Base-by-base conservation (phyloP, 2,113 vertebrate genomes). In the Sinocyclocheilus anshuiensis region DNA sequence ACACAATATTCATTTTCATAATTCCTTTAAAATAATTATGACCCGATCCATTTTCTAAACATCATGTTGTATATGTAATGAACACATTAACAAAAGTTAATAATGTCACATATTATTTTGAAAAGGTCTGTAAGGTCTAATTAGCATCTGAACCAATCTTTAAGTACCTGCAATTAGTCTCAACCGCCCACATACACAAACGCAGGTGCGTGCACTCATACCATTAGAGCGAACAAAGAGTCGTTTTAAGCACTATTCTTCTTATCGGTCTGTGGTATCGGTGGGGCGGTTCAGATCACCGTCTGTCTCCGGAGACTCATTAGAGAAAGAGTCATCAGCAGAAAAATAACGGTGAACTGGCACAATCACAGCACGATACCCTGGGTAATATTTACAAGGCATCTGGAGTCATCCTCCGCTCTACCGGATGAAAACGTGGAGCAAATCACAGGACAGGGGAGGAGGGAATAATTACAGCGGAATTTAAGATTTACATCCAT, bases 221-320 rank as follows among this genome's bases (percentile, higher is more conserved):
- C 22, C 3, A 77, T 77, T 53, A 24, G 78, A 12, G 59, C 22
- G 61, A 53, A 77, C 61, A 80, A 59, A 81, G 67, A 71, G 45
- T 48, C 74, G 13, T n/a, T 36, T 77, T 45, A 82, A 80, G 84
- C 81, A 53, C 18, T 76, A 55, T 80, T 85, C 71, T 77, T 57
- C 71, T 77, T 57, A 63, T 67, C 63, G 85, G 82, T 80, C 85
- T 69, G 15, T 61, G 59, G 61, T 50, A 84, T 86, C 22, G 18
- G 69, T 36, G 79, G 59, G 45, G 29, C 12, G 77, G 59, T 84
- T 77, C 81, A 81, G 72, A 84, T 77, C 87, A 77, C 84, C 3
- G 33, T 50, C 82, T 87, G 86, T 91, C 93, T 93, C 90, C 77
- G 59, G 94, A 91, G 94, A 92, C 94, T 95, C 93, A 94, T 95